A percentile compares a stretch with the other conserved stretches of the same genome.
phyloP scores from a whole-genome alignment of 2,888 invertebrate genomes.

The Cephus pygmeus region DNA sequence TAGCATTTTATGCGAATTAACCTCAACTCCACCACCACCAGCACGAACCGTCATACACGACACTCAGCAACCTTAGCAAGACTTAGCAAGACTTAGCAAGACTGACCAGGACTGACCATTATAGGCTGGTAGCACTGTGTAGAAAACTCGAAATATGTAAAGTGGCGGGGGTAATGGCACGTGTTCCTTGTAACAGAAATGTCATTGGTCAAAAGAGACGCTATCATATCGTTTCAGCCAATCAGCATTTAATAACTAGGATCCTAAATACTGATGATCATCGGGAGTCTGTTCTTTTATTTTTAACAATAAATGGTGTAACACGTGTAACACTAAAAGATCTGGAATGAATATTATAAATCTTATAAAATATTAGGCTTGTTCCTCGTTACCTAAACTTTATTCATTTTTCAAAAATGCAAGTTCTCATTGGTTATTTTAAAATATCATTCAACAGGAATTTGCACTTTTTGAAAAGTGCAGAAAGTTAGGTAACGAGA shows the following conservation, averaged over 20 bases:
- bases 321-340: neutral
- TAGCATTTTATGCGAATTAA: neutral
- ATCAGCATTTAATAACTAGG: neutral
- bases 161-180: neutral
- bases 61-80: neutral
- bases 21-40: neutral
- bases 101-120: neutral
- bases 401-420: no score
- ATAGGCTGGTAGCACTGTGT: neutral
- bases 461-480: no score
- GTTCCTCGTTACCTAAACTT: no score
- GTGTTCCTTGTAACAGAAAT: neutral
- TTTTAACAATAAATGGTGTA: neutral
- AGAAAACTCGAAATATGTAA: neutral
- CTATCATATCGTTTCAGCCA: neutral
- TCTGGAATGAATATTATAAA: neutral
- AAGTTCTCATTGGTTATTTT: no score
- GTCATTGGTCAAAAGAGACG: neutral
- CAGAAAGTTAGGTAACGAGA: no score
- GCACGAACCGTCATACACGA: neutral
- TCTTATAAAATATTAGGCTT: neutral
- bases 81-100: neutral
- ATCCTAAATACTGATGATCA: neutral
- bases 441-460: no score
- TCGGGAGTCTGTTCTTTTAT: no score